phyloP scores from a whole-genome alignment of 1,140 invertebrate genomes.

The Amphibalanus amphitrite region DNA sequence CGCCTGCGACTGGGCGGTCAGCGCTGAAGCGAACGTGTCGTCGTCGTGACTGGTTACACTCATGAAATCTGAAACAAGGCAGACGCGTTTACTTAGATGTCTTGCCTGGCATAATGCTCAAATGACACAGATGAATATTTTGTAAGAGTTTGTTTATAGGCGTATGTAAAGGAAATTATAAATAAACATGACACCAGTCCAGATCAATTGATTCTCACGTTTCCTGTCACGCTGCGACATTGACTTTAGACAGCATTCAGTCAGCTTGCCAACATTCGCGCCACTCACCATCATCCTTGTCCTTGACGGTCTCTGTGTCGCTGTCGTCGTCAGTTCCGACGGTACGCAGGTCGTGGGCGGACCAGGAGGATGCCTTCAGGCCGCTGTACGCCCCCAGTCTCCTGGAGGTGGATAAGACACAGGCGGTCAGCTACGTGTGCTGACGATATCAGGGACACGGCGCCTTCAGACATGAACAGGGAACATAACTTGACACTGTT shows the following conservation, averaged over 20 bases:
- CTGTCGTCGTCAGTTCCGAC: neutral
- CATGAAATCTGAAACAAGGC: neutral
- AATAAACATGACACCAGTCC: too few species aligned
- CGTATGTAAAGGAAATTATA: neutral
- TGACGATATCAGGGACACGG: too few species aligned
- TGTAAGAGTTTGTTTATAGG: neutral
- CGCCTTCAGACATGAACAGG: too few species aligned
- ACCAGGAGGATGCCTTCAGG: neutral
- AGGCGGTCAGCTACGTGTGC: too few species aligned
- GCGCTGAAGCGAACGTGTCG: neutral
- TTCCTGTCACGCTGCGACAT: too few species aligned
- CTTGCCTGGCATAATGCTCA: neutral
- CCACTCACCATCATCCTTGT: neutral
- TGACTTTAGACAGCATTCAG: too few species aligned
- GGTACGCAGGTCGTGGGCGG: neutral
- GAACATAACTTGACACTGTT: too few species aligned
- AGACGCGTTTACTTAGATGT: neutral
- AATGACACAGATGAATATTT: neutral
- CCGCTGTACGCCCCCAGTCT: neutral
- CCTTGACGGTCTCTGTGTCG: neutral
- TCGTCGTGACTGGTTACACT: neutral
- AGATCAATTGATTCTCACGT: neutral
- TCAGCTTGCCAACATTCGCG: too few species aligned
- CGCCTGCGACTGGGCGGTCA: neutral
- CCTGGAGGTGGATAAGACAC: too few species aligned